Evolutionary conservation across 2,888 invertebrate species (phyloP).

Genomic region (Eupithecia centaureata): DNA sequence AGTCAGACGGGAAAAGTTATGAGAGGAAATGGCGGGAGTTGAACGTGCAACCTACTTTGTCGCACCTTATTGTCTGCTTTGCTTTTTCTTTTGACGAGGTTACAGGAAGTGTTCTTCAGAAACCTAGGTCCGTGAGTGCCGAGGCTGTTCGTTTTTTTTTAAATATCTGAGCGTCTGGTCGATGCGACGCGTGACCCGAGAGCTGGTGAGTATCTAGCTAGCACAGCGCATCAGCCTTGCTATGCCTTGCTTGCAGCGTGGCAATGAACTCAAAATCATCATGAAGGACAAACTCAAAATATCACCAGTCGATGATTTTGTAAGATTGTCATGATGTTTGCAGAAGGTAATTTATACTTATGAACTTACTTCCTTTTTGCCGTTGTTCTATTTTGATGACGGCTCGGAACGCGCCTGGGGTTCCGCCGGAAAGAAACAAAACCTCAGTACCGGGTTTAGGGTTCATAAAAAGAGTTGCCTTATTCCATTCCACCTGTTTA

Average conservation of each 20-base stretch:
- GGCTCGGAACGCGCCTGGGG: slow-evolving; percentile 66
- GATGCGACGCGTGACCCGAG: no score
- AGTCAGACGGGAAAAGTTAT: slow-evolving; percentile 72
- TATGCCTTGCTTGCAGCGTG: no score
- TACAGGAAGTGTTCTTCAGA: slow-evolving; percentile 62
- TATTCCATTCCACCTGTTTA: slow-evolving; percentile 60
- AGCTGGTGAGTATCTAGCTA: no score
- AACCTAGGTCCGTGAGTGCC: no score
- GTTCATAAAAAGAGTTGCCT: slow-evolving; percentile 66
- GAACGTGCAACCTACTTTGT: slow-evolving; percentile 54
- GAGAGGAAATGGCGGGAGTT: slow-evolving; percentile 72
- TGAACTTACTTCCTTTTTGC: slow-evolving; percentile 56
- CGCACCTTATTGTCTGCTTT: slow-evolving; percentile 53
- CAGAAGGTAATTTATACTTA: no score
- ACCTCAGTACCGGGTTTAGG: slow-evolving; percentile 65
- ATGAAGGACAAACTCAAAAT: no score
- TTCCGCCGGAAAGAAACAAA: slow-evolving; percentile 58
- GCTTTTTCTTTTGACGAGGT: slow-evolving; percentile 62
- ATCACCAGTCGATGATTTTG: not conserved
- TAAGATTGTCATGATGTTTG: no score
- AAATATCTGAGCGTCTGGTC: no score
- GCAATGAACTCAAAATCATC: no score
- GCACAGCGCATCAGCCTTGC: no score
- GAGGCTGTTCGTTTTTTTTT: no score
- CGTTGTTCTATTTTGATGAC: slow-evolving; percentile 62